phyloP scores from a whole-genome alignment of 2,797 vertebrate genomes.

The Argya squamiceps region DNA sequence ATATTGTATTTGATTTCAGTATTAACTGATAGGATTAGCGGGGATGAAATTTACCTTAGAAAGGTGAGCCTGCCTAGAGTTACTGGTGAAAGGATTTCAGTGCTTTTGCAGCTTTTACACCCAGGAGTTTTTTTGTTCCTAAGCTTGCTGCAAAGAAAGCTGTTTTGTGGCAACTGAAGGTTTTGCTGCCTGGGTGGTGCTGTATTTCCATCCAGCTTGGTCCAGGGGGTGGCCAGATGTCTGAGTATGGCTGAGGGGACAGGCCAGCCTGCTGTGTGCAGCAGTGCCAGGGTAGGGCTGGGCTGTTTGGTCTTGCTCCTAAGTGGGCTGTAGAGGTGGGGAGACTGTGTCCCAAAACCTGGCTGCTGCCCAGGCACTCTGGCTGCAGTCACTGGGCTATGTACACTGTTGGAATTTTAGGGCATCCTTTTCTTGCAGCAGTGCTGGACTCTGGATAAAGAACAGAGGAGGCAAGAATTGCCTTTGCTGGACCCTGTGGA shows the following conservation, averaged over 20 bases:
- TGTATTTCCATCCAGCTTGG: not conserved
- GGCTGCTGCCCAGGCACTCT: not conserved
- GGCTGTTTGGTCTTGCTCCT: not conserved
- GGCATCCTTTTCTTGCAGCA: not conserved
- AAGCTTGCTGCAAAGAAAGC: not conserved
- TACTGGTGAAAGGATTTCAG: slow-evolving; percentile 2
- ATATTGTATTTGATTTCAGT: slow-evolving; percentile 73
- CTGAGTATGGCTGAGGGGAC: not conserved
- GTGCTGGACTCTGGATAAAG: accelerated
- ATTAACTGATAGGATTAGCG: slow-evolving; percentile 73
- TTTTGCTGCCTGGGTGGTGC: not conserved
- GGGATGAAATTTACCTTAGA: slow-evolving; percentile 75
- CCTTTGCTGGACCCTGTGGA: not conserved
- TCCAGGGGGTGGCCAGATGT: not conserved
- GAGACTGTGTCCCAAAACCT: not conserved
- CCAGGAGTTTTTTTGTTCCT: not conserved
- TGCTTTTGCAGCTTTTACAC: slow-evolving; percentile 43
- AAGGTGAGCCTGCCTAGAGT: slow-evolving; percentile 57
- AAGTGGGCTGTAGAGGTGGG: not conserved
- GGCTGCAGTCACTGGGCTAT: not conserved
- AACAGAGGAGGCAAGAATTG: accelerated
- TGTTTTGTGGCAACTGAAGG: not conserved
- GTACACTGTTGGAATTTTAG: not conserved
- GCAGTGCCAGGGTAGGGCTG: not conserved
- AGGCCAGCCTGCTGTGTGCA: accelerated